Base-by-base conservation (phyloP, 1,140 invertebrate species). In the Chironomus tepperi region DNA sequence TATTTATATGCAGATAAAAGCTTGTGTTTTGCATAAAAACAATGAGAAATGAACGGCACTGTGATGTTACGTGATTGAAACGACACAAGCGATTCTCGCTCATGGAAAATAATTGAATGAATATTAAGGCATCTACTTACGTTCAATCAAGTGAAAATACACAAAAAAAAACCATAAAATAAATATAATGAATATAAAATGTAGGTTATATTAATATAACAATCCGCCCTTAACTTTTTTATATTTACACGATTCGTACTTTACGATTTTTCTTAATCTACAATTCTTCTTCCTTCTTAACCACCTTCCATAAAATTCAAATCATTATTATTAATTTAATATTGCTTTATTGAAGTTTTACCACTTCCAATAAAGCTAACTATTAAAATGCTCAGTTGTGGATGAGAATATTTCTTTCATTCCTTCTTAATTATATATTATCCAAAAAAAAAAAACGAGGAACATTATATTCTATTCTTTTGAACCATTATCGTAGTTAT, bases 1-100 rank as follows among this genome's bases (percentile, higher is more conserved):
- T 57, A 57, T 57, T 57, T 57, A 57, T 57, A 57, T 57, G 47
- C 47, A 57, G 47, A 57, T 57, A n/a, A 57, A 57, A n/a, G 47
- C n/a, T 5, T 57, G 47, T 57, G 47, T 57, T 57, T 57, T 57
- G 47, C 47, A 57, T 57, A 57, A n/a, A 57, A 57, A 57, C 47
- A 57, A 57, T 57, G 47, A 57, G 12, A 57, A 57, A 57, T 57
- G 47, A 57, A 57, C 47, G n/a, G 12, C 47, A 57, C 12, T 57
- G 47, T 57, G 47, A 57, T 57, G 47, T 57, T 57, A 57, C 47
- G 47, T 57, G 47, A 57, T 57, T 57, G 47, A 57, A 47, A 15
- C 24, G 24, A 34, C 24, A 34, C 24, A 34, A 34, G 24, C 24
- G 24, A 34, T 34, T 47, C 8, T 10, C 15, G 8, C 43, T 47